A percentile compares a stretch with the other conserved stretches of the same genome.
Conservation (phyloP, 2,113 vertebrate species). For the Onychostoma macrolepis region DNA sequence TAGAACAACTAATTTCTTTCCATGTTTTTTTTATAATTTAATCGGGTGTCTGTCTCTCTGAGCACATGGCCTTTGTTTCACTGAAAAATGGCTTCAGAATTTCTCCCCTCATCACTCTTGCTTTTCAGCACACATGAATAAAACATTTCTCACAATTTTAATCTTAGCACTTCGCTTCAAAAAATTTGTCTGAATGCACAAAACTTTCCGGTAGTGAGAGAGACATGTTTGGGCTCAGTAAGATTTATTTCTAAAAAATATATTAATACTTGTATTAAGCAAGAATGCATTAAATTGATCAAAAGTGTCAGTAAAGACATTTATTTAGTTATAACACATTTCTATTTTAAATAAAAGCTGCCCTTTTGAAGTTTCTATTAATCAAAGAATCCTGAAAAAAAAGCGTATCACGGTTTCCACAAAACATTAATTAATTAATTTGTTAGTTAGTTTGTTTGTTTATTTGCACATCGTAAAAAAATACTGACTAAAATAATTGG, state of each 20-base stretch:
- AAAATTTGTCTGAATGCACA: background rate
- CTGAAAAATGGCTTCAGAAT: background rate
- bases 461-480: background rate
- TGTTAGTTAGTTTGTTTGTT: no score
- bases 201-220: background rate
- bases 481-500: background rate
- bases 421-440: background rate
- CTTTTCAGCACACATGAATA: slow-evolving; percentile 18
- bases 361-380: background rate
- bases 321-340: background rate
- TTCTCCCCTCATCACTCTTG: background rate
- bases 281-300: background rate
- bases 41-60: background rate
- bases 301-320: background rate
- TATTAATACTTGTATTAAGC: background rate
- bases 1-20: slow-evolving; percentile 24
- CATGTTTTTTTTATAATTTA: slow-evolving; percentile 28
- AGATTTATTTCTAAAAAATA: background rate
- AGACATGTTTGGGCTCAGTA: background rate
- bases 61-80: background rate
- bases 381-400: background rate
- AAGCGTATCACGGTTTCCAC: background rate
- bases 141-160: slow-evolving; percentile 12
- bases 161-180: background rate
- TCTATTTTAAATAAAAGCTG: background rate